Evolutionary conservation across 2,113 vertebrate genomes (phyloP), one percentile per base, ranked within the genome.

Genomic region (Sciurus niger): DNA sequence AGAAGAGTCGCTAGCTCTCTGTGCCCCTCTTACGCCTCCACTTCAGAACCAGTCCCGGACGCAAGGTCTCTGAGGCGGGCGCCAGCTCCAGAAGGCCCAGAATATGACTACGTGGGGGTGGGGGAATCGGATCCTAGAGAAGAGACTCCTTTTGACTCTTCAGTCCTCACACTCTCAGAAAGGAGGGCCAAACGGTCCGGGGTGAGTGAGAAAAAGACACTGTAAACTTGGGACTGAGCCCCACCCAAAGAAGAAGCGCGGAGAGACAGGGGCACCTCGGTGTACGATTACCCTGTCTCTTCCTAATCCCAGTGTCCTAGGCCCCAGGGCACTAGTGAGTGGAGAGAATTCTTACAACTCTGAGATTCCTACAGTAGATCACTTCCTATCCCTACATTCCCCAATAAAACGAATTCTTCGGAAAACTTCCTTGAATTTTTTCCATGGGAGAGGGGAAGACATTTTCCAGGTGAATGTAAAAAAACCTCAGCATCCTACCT

Each of bases 351-450:
- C 68, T 95, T 72, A 78, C n/a, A 94, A 67, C 73, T 13, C 18
- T 8, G 17, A 55, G 82, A 73, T 78, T 51, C 28, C 2, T 32
- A 68, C 84, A 55, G 37, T n/a, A 37, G 13, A 85, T 40, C 17
- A 77, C 9, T 32, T 22, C 24, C 20, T 37, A 34, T 32, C 6
- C 25, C 4, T 2, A 2, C 55, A 28, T n/a, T 18, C 13, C 11
- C 60, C 48, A 43, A 82, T 82, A n/a, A 80, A 87, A 68, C 9
- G 48, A 63, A 91, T 68, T 95, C 46, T 43, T 83, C 51, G 83
- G 89, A 43, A 89, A 95, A 78, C 1, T 63, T 63, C n/a, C 67
- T 32, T 78, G 46, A 74, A 28, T 74, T 86, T 72, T 83, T 8
- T 37, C 37, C 37, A 1, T 1, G 55, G 18, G 34, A 43, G 63